These are phyloP conservation scores for Pantherophis guttatus DNA, from an alignment of 2,113 vertebrate genomes.

Conservation along the genomic window DNA sequence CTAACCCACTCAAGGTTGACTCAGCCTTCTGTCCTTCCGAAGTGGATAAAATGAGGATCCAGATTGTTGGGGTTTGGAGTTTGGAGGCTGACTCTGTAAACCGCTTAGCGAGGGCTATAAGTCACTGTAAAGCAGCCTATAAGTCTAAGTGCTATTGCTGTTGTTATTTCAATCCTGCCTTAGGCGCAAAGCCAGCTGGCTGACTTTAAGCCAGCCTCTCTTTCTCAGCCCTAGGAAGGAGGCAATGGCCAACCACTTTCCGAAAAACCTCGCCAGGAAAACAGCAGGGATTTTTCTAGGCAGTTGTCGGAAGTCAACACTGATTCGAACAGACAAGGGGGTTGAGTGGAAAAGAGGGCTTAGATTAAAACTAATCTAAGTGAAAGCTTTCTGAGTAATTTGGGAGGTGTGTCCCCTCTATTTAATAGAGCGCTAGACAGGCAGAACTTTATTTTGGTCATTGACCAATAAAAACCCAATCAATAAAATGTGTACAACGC, in stretches of 20 bases:
- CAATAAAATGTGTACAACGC: not conserved
- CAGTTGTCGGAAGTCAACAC: not conserved
- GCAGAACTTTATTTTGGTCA: not conserved
- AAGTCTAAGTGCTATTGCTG: too few relatives aligned
- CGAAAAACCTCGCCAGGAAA: not conserved
- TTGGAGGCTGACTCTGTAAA: too few relatives aligned
- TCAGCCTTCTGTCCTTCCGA: too few relatives aligned
- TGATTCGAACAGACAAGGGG: not conserved
- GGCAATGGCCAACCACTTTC: not conserved
- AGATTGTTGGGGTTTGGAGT: too few relatives aligned
- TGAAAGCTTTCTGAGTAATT: not conserved
- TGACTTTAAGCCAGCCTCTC: not conserved
- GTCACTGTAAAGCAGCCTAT: too few relatives aligned
- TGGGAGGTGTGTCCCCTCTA: not conserved
- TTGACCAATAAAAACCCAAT: not conserved
- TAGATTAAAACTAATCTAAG: not conserved
- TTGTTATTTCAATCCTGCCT: too few relatives aligned
- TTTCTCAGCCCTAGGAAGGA: not conserved
- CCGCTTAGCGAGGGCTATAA: too few relatives aligned
- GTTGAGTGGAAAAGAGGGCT: fast-evolving
- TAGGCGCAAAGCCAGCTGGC: not conserved
- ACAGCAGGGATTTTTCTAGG: not conserved
- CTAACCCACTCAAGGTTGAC: too few relatives aligned
- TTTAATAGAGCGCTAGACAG: not conserved
- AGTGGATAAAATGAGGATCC: too few relatives aligned